These are phyloP conservation scores for Enteromius mattozi DNA, from an alignment of 2,797 vertebrate genomes.

Conservation along the genomic window DNA sequence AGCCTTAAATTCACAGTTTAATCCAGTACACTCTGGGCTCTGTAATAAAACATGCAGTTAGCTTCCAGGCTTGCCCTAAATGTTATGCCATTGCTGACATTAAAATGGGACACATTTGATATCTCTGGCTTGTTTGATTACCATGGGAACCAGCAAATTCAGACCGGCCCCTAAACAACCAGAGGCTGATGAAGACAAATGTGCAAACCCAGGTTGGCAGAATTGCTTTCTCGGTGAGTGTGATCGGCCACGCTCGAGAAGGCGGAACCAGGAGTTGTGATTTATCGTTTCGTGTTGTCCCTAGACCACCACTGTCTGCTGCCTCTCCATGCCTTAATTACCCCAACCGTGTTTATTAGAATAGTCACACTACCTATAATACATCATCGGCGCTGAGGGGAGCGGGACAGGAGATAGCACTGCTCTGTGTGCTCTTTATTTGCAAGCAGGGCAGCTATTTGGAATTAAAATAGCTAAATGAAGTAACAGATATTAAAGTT, in stretches of 20 bases:
- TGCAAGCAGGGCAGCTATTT: conserved; percentile 56
- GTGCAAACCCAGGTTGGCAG: conserved; percentile 83
- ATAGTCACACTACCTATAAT: conserved; percentile 76
- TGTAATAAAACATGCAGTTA: conserved; percentile 44
- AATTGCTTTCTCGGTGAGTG: conserved; percentile 85
- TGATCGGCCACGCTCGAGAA: conserved; percentile 80
- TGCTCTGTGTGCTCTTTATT: conserved; percentile 69
- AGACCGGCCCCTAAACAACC: conserved; percentile 77
- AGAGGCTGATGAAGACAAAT: conserved; percentile 85
- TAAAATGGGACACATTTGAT: conserved; percentile 64
- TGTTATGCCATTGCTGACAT: conserved; percentile 59
- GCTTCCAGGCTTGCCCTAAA: conserved; percentile 48
- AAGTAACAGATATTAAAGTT: background rate
- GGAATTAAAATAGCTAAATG: conserved; percentile 16
- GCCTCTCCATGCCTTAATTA: conserved; percentile 82
- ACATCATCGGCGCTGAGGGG: conserved; percentile 66
- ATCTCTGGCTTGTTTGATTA: conserved; percentile 72
- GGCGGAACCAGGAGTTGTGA: conserved; percentile 80
- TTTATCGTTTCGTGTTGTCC: conserved; percentile 83
- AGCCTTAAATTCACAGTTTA: conserved; percentile 15
- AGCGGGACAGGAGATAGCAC: conserved; percentile 51
- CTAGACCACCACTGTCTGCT: conserved; percentile 81
- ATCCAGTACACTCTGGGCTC: background rate
- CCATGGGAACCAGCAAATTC: conserved; percentile 71
- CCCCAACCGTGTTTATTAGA: conserved; percentile 79